A percentile compares a stretch with the other conserved stretches of the same genome.
Evolutionary conservation across 2,888 invertebrate genomes (phyloP).

Genomic region (Sipha maydis): DNA sequence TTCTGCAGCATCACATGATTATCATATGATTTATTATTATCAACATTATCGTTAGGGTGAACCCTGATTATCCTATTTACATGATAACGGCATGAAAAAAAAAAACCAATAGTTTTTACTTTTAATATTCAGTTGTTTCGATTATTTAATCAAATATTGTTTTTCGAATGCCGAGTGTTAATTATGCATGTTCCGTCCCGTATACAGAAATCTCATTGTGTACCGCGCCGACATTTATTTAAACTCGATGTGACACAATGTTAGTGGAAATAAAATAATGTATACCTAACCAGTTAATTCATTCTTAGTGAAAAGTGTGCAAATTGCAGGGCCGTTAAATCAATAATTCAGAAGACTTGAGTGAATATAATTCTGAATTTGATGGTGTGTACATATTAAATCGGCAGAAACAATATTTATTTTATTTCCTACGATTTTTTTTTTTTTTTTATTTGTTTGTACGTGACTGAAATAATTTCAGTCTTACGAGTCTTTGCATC

Average conservation of each 20-base stretch:
- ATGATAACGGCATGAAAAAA: background rate
- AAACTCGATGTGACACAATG: conserved; percentile 7
- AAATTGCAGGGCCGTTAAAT: conserved; percentile 14
- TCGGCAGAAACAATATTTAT: conserved; percentile 15
- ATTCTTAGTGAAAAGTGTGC: conserved; percentile 20
- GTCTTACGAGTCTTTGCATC: background rate
- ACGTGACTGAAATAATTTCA: conserved; percentile 35
- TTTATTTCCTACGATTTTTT: conserved; percentile 20
- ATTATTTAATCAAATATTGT: conserved; percentile 8
- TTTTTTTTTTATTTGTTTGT: background rate
- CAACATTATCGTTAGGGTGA: too few species aligned
- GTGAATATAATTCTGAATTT: conserved; percentile 16
- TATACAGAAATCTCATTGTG: background rate
- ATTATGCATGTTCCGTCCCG: background rate
- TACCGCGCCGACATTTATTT: background rate
- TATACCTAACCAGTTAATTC: conserved; percentile 4
- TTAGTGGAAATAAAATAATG: conserved; percentile 6
- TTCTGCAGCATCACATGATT: too few species aligned
- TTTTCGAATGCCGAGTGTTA: conserved; percentile 7
- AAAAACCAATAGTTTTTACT: background rate
- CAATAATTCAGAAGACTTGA: conserved; percentile 10
- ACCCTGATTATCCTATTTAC: background rate
- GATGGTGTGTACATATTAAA: conserved; percentile 4
- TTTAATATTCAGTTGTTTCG: background rate
- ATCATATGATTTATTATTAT: too few species aligned